Percentiles rank a stretch among this genome's conserved stretches.
Conservation (phyloP, 37 sponge, comb jelly and placozoan genomes). For the Ianthella basta region DNA sequence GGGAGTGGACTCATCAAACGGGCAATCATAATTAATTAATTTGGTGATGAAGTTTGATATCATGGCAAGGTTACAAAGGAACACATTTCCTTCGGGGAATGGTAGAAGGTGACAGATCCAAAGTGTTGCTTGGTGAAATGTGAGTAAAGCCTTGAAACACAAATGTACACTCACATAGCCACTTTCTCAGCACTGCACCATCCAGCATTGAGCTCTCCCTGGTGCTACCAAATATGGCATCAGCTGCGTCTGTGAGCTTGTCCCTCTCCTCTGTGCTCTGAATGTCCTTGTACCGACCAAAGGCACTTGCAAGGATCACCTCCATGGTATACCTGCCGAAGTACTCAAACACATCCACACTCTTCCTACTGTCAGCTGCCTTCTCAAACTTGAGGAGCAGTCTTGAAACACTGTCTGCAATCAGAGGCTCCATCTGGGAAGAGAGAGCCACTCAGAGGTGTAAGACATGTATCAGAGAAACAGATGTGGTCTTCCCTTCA, state of each 20-base stretch:
- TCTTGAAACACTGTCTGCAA: constrained; percentile 36
- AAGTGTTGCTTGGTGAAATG: too few relatives aligned
- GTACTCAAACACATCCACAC: constrained; percentile 44
- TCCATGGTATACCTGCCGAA: constrained; percentile 26
- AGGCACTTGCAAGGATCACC: constrained; percentile 37
- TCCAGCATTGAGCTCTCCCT: constrained; percentile 11
- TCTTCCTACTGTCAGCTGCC: constrained; percentile 36
- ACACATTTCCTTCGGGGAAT: too few relatives aligned
- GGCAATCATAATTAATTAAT: too few relatives aligned
- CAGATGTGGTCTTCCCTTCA: too few relatives aligned
- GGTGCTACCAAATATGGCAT: not conserved
- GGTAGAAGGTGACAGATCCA: too few relatives aligned
- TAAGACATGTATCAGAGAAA: too few relatives aligned
- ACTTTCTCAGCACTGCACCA: not conserved
- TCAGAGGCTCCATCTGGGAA: constrained; percentile 68
- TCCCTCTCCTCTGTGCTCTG: constrained; percentile 28
- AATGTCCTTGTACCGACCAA: constrained; percentile 29
- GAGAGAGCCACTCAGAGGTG: not conserved
- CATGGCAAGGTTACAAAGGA: too few relatives aligned
- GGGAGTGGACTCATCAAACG: too few relatives aligned
- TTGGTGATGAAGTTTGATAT: too few relatives aligned
- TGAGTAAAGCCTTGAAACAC: too few relatives aligned
- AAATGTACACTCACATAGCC: not conserved
- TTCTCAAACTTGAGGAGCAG: constrained; percentile 40
- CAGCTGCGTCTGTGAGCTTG: constrained; percentile 47